phyloP scores from a whole-genome alignment of 2,888 invertebrate species.

The Drosophila anomelani region DNA sequence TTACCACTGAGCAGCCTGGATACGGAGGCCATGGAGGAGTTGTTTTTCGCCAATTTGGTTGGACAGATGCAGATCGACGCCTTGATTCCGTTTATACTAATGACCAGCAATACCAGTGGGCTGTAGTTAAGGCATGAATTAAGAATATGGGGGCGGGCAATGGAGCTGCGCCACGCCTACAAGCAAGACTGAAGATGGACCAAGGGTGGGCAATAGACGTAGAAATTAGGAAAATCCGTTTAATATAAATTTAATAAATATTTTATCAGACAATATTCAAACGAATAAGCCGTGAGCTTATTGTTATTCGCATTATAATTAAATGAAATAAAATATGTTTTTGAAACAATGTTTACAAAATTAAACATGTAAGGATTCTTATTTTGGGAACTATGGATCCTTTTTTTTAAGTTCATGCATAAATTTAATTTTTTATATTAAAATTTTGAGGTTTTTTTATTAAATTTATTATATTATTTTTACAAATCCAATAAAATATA shows the following conservation, averaged over 20 bases:
- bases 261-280: conserved; percentile 31
- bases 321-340: conserved; percentile 9
- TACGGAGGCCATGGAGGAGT: conserved; percentile 92
- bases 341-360: conserved; percentile 4
- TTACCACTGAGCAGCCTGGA: conserved; percentile 90
- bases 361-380: background rate
- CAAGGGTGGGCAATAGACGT: conserved; percentile 71
- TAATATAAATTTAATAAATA: conserved; percentile 33
- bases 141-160: background rate
- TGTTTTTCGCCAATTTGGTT: conserved; percentile 96
- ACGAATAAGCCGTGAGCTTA: conserved; percentile 11
- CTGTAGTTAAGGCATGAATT: conserved; percentile 30
- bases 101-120: conserved; percentile 81
- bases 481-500: no score
- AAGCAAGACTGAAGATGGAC: conserved; percentile 70
- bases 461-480: no score
- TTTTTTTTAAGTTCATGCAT: background rate
- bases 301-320: conserved; percentile 22
- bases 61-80: conserved; percentile 98
- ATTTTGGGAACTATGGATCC: background rate
- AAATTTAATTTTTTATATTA: background rate
- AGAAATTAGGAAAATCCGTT: conserved; percentile 48
- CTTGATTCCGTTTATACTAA: conserved; percentile 96
- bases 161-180: conserved; percentile 5
- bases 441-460: background rate